phyloP scores from a whole-genome alignment of 1,140 invertebrate genomes.

The Thaumatotibia leucotreta region DNA sequence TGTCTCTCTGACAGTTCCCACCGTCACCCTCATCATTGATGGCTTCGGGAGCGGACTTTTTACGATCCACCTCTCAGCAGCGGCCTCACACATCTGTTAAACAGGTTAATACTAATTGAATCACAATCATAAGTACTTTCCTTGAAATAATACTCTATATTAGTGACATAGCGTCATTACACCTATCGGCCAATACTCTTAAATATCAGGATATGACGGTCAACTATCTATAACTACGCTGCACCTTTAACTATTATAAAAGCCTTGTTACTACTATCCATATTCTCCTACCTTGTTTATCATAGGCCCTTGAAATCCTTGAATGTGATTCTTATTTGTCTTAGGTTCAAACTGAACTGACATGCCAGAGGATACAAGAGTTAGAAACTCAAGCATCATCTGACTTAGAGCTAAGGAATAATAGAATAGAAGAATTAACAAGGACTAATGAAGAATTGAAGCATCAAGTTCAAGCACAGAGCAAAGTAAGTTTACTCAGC shows the following conservation, averaged over 20 bases:
- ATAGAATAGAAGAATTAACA: slow-evolving; percentile 97
- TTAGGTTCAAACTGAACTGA: slow-evolving; percentile 92
- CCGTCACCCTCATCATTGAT: slow-evolving; percentile 77
- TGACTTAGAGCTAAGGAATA: slow-evolving; percentile 95
- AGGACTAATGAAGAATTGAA: slow-evolving; percentile 95
- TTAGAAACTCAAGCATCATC: slow-evolving; percentile 94
- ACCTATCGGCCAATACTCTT: neutral
- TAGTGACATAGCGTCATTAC: neutral
- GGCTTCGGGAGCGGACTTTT: slow-evolving; percentile 79
- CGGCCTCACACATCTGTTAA: slow-evolving; percentile 67
- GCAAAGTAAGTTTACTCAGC: slow-evolving; percentile 84
- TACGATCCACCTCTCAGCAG: slow-evolving; percentile 78
- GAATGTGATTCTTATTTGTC: slow-evolving; percentile 23
- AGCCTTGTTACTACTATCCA: slow-evolving; percentile 11
- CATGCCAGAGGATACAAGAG: slow-evolving; percentile 93
- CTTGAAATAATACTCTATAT: neutral
- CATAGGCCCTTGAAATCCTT: slow-evolving; percentile 8
- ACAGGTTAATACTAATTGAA: slow-evolving; percentile 44
- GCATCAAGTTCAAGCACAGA: slow-evolving; percentile 93
- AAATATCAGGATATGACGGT: neutral
- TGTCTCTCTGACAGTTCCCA: slow-evolving; percentile 60
- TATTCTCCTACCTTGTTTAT: neutral
- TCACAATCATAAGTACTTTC: slow-evolving; percentile 1
- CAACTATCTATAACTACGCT: neutral
- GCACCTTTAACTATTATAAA: neutral